phyloP scores from a whole-genome alignment of 2,797 vertebrate species.

The Liparis tanakae region DNA sequence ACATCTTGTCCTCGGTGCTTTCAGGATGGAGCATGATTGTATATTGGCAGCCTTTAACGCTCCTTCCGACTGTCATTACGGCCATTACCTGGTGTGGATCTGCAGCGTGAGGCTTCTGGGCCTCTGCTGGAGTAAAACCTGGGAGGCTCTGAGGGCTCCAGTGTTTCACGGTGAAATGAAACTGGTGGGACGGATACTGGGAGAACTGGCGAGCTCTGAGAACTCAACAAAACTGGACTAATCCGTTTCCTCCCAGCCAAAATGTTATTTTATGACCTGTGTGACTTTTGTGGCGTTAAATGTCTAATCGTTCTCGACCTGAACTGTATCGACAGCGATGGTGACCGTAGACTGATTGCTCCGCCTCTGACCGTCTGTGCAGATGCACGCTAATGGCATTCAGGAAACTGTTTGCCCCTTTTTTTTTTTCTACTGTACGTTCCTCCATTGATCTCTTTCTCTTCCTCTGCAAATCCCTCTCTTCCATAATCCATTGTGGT shows the following conservation, averaged over 20 bases:
- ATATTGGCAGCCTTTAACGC: neutral
- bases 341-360: slow-evolving; percentile 45
- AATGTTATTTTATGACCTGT: neutral
- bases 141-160: neutral
- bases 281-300: neutral
- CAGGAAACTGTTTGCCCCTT: slow-evolving; percentile 50
- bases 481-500: slow-evolving; percentile 70
- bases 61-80: neutral
- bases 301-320: slow-evolving; percentile 13
- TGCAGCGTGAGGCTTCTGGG: neutral
- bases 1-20: no score
- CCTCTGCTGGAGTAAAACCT: neutral
- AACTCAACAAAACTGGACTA: neutral
- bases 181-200: neutral
- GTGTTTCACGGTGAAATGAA: neutral
- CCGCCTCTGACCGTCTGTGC: slow-evolving; percentile 30
- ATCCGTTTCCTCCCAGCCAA: neutral
- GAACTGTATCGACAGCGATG: slow-evolving; percentile 47
- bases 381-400: slow-evolving; percentile 45
- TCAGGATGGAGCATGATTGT: no score
- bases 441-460: slow-evolving; percentile 66
- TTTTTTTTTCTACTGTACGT: slow-evolving; percentile 47
- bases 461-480: slow-evolving; percentile 70
- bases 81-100: neutral
- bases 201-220: neutral